phyloP scores from a whole-genome alignment of 2,888 invertebrate species.

The Ariolimax columbianus region DNA sequence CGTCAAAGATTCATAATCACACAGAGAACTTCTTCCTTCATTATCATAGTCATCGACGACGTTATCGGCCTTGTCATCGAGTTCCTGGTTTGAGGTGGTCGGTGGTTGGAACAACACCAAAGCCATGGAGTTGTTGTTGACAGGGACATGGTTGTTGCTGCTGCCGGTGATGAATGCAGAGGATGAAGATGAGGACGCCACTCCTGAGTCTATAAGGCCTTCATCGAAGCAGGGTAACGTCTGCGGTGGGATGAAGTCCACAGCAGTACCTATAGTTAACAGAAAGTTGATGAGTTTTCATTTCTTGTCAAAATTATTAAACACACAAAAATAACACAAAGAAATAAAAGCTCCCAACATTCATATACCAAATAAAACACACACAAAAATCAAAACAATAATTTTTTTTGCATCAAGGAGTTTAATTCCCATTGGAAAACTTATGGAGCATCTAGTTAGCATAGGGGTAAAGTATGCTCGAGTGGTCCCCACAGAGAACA shows the following conservation, averaged over 20 bases:
- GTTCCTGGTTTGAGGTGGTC: conserved; percentile 13
- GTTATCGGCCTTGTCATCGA: background rate
- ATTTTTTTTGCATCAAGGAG: no score
- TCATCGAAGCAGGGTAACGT: conserved; percentile 47
- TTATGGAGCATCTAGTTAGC: no score
- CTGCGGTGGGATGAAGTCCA: conserved; percentile 51
- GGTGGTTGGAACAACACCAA: conserved; percentile 27
- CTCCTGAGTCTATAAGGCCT: conserved; percentile 12
- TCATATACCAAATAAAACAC: no score
- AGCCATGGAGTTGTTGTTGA: conserved; percentile 22
- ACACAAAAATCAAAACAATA: no score
- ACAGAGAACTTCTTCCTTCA: conserved; percentile 23
- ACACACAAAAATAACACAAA: no score
- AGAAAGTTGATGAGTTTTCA: background rate
- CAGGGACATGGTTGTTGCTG: background rate
- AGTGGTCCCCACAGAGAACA: no score
- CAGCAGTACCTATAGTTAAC: conserved; percentile 40
- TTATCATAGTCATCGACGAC: conserved; percentile 45
- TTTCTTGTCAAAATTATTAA: no score
- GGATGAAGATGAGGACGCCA: conserved; percentile 4
- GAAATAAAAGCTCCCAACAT: no score
- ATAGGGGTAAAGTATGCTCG: no score
- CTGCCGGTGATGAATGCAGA: background rate
- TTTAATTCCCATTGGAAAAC: no score
- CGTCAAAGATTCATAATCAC: conserved; percentile 29